Percentiles rank a stretch among this genome's conserved stretches.
These are phyloP conservation scores for Micromys minutus DNA, from an alignment of 2,113 vertebrate species.

Conservation along the genomic window DNA sequence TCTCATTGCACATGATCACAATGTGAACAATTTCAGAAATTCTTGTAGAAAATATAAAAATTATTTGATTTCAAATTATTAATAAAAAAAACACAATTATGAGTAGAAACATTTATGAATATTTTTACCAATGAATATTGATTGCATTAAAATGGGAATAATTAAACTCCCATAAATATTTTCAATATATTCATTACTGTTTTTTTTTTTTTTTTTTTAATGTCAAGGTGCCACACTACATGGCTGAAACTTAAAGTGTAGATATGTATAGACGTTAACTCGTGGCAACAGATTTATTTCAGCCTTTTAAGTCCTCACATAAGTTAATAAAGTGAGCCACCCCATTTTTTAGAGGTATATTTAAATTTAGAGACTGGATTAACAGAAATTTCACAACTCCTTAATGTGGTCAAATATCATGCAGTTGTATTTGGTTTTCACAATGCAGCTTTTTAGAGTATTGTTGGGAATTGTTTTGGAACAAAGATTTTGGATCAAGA, in stretches of 20 bases:
- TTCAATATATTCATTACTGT: neutral
- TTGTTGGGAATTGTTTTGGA: neutral
- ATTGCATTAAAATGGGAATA: neutral
- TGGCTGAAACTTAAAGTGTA: neutral
- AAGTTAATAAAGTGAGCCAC: neutral
- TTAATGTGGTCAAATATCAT: neutral
- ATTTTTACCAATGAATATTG: neutral
- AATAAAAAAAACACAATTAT: neutral
- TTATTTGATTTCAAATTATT: constrained; percentile 19
- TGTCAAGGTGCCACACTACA: too few species aligned
- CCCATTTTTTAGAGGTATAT: neutral
- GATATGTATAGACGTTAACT: neutral
- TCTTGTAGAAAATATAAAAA: neutral
- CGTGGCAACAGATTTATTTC: neutral
- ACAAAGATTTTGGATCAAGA: neutral
- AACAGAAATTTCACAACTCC: neutral
- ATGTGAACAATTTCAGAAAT: neutral
- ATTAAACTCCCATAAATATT: neutral
- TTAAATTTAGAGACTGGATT: neutral
- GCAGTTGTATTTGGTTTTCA: neutral
- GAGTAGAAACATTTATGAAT: neutral
- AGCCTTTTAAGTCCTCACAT: neutral
- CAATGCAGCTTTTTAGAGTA: neutral
- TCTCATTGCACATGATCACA: neutral
- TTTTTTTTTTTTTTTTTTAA: neutral